A percentile compares a stretch with the other conserved stretches of the same genome.
Conservation (phyloP, 1,140 invertebrate species). For the Araneus ventricosus region DNA sequence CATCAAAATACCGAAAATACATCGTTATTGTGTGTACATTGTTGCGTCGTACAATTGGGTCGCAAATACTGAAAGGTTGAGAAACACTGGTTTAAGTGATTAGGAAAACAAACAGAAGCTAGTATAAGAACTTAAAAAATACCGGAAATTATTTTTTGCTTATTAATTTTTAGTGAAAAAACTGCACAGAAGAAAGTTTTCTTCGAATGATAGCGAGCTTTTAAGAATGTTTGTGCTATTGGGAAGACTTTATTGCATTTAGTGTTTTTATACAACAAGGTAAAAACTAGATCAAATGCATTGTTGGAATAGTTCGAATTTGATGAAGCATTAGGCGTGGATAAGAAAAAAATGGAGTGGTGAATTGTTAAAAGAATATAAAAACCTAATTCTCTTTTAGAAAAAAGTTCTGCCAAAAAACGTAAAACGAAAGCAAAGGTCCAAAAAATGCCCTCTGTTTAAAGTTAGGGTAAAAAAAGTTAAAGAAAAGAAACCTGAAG, state of each 20-base stretch:
- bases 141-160: too few relatives aligned
- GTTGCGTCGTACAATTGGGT: too few relatives aligned
- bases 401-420: not conserved
- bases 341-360: not conserved
- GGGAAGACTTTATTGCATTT: not conserved
- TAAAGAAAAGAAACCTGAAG: not conserved
- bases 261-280: not conserved
- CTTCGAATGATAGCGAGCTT: not conserved
- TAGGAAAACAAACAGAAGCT: too few relatives aligned
- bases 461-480: too few relatives aligned
- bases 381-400: not conserved
- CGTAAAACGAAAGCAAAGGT: not conserved
- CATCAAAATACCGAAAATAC: too few relatives aligned
- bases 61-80: too few relatives aligned
- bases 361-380: constrained; percentile 20
- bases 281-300: not conserved
- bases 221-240: not conserved
- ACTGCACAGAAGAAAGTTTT: not conserved
- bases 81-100: too few relatives aligned
- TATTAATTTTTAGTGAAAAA: not conserved
- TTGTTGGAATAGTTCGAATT: constrained; percentile 20
- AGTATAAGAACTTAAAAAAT: too few relatives aligned
- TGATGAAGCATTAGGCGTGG: not conserved
- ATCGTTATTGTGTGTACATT: too few relatives aligned
- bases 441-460: not conserved